These are phyloP conservation scores for Rhyacophila evoluta DNA, from an alignment of 2,888 invertebrate species.

Conservation along the genomic window DNA sequence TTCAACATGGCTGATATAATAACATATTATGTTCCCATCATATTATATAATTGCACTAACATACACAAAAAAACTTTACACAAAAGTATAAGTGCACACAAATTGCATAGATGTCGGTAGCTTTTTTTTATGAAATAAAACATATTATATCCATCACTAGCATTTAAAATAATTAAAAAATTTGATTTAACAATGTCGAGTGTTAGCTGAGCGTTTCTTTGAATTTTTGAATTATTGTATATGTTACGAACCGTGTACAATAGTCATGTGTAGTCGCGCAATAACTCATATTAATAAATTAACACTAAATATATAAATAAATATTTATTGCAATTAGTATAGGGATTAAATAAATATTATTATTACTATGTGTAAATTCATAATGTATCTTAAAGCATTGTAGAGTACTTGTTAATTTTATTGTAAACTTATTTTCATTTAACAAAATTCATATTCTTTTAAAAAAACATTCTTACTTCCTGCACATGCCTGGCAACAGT, in stretches of 20 bases:
- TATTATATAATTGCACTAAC: neutral
- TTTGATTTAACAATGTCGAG: neutral
- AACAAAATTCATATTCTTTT: too few species aligned
- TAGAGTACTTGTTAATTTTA: too few species aligned
- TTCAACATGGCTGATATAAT: neutral
- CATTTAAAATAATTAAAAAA: too few species aligned
- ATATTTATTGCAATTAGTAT: conserved; percentile 18
- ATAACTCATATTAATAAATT: conserved; percentile 38
- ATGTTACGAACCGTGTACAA: conserved; percentile 20
- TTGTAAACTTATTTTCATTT: too few species aligned
- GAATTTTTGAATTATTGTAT: neutral
- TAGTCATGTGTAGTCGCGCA: conserved; percentile 40
- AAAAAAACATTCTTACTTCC: too few species aligned
- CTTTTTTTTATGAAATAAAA: neutral
- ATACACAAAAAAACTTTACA: neutral
- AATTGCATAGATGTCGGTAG: neutral
- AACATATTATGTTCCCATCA: neutral
- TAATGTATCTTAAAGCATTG: neutral
- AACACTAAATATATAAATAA: conserved; percentile 17
- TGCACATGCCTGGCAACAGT: too few species aligned
- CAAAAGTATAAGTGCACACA: neutral
- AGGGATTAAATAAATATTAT: neutral
- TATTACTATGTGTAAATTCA: neutral
- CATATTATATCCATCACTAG: too few species aligned
- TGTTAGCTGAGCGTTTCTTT: neutral